Base-by-base conservation (phyloP, 2,113 vertebrate genomes). In the Alligator mississippiensis region DNA sequence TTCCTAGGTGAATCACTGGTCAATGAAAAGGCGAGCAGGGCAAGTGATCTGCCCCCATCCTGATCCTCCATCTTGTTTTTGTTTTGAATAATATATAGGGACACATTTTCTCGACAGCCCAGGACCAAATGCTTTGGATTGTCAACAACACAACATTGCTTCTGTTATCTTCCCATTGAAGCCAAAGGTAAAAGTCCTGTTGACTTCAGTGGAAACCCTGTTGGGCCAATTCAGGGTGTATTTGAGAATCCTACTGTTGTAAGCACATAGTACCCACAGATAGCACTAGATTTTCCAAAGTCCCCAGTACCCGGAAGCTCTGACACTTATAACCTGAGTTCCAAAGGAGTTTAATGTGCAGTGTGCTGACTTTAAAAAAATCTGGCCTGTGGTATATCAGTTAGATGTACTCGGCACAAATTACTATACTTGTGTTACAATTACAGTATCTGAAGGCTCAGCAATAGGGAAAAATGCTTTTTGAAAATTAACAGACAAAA, bases 311-410 rank as follows among this genome's bases (percentile, higher is more conserved):
- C 60, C 80, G 68, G 28, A 4, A 27, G 30, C 84, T 54, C 55
- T 88, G 64, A 24, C 5, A 24, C 47, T 24, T 74, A 22, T 74
- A 19, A 13, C 21, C 22, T 24, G 70, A 24, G 21, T 74, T 30
- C 38, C 34, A 38, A 24, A 72, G 38, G 68, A 72, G 34, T 72
- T 87, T 58, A 22, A 62, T 2, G 9, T 24, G 47, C 12, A 38
- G 5, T 3, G 2, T 3, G 5, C 38, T 28, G 34, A 14, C 80
- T 68, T 80, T 57, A 11, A 4, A 11, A 11, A 28, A 68, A 62
- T 30, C 47, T 2, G 2, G 1, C 63, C 4, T 17, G 7, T 18
- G 83, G 9, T 0, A 0, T 79, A 86, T 47, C 30, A 83, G 59
- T 3, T 61, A 91, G 68, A 47, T 47, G 47, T 47, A 47, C 47